Conservation (phyloP, 1,140 invertebrate genomes). For the Fopius arisanus region DNA sequence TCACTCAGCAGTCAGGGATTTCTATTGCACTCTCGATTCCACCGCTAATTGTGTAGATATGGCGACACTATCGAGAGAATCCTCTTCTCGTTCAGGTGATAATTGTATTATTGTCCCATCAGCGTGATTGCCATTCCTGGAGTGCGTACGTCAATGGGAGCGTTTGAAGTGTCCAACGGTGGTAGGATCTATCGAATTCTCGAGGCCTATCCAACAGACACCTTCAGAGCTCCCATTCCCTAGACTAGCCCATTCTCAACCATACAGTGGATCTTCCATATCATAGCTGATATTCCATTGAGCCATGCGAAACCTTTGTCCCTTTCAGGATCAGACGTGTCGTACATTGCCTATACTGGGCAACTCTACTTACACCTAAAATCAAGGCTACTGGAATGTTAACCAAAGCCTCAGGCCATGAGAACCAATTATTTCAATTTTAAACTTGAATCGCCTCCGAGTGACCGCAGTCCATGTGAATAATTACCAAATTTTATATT, state of each 20-base stretch:
- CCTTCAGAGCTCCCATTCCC: neutral
- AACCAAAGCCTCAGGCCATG: too few relatives aligned
- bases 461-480: too few relatives aligned
- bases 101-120: slow-evolving; percentile 45
- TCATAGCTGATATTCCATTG: neutral
- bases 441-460: too few relatives aligned
- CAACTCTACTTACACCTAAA: neutral
- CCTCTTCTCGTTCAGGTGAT: slow-evolving; percentile 41
- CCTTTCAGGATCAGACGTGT: neutral
- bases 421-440: too few relatives aligned
- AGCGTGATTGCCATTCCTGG: slow-evolving; percentile 40
- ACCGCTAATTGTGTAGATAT: slow-evolving; percentile 39
- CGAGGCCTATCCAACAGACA: neutral
- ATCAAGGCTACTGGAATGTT: too few relatives aligned
- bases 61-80: slow-evolving; percentile 31
- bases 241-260: neutral
- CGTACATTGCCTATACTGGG: too few relatives aligned
- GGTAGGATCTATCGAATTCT: slow-evolving; percentile 15
- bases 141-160: slow-evolving; percentile 19
- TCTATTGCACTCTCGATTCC: slow-evolving; percentile 25
- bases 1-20: neutral
- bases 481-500: too few relatives aligned
- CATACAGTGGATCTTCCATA: neutral
- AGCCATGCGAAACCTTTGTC: neutral
- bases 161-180: slow-evolving; percentile 26